phyloP scores from a whole-genome alignment of 1,140 invertebrate genomes.

The Lerema accius region DNA sequence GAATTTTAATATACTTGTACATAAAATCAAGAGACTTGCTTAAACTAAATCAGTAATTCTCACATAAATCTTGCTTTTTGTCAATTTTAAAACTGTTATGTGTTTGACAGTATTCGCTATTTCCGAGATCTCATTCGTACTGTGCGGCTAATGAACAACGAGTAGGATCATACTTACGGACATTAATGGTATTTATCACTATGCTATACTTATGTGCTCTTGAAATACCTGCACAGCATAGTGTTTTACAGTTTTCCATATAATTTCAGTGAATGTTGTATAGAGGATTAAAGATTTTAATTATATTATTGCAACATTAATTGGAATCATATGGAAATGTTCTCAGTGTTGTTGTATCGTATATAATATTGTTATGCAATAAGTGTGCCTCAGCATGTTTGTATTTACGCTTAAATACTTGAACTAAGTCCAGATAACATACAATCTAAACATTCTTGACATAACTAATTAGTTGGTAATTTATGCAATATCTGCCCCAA shows the following conservation, averaged over 20 bases:
- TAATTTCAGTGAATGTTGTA: constrained; percentile 30
- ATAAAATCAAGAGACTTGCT: not conserved
- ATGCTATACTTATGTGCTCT: constrained; percentile 36
- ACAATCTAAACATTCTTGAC: too few species aligned
- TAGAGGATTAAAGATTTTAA: not conserved
- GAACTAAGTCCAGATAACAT: not conserved
- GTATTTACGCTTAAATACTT: not conserved
- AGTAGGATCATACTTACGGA: constrained; percentile 78
- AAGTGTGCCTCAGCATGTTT: constrained; percentile 14
- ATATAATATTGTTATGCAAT: not conserved
- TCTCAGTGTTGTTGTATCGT: not conserved
- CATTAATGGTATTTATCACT: constrained; percentile 78
- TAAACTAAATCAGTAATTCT: not conserved
- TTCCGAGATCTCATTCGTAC: constrained; percentile 79
- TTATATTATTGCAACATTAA: not conserved
- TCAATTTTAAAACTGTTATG: constrained; percentile 22
- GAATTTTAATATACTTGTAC: not conserved
- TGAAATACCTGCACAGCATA: constrained; percentile 30
- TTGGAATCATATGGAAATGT: constrained; percentile 34
- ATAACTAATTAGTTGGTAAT: too few species aligned
- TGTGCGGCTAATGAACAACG: constrained; percentile 78
- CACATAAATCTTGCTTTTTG: constrained; percentile 7
- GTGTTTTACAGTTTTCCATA: constrained; percentile 32
- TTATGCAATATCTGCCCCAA: too few species aligned
- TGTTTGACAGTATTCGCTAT: constrained; percentile 69